These are phyloP conservation scores for Hybognathus amarus DNA, from an alignment of 2,797 vertebrate genomes.

Conservation along the genomic window DNA sequence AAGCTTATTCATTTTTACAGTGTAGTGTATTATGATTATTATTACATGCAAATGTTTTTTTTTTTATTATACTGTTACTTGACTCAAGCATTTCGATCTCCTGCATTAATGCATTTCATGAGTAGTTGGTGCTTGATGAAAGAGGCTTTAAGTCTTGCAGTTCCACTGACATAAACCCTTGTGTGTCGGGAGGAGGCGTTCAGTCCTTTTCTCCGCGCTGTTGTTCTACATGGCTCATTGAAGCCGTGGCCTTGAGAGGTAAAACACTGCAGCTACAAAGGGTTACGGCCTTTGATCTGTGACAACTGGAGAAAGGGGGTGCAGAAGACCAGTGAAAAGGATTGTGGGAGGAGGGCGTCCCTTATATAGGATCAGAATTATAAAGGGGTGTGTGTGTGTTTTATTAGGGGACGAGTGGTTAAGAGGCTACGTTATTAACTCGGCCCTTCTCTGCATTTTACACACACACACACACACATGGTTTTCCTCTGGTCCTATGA, in stretches of 20 bases:
- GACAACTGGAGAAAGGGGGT: conserved; percentile 75
- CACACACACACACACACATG: conserved; percentile 57
- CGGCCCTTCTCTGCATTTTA: conserved; percentile 51
- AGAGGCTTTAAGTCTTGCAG: conserved; percentile 8
- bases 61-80: not conserved
- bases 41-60: not conserved
- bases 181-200: conserved; percentile 5
- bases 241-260: conserved; percentile 74
- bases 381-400: conserved; percentile 53
- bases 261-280: conserved; percentile 77
- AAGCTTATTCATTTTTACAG: no score
- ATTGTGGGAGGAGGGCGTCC: conserved; percentile 53
- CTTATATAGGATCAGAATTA: conserved; percentile 71
- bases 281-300: conserved; percentile 80
- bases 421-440: conserved; percentile 63
- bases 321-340: conserved; percentile 8
- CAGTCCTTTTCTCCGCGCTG: conserved; percentile 12
- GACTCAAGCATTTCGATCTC: not conserved
- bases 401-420: conserved; percentile 59
- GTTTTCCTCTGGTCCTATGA: conserved; percentile 69
- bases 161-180: conserved; percentile 21
- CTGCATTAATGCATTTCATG: not conserved
- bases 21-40: not conserved
- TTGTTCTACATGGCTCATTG: conserved; percentile 57
- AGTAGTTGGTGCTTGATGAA: conserved; percentile 3